These are phyloP conservation scores for Gastrophysa polygoni DNA, from an alignment of 2,888 invertebrate species.

Conservation along the genomic window DNA sequence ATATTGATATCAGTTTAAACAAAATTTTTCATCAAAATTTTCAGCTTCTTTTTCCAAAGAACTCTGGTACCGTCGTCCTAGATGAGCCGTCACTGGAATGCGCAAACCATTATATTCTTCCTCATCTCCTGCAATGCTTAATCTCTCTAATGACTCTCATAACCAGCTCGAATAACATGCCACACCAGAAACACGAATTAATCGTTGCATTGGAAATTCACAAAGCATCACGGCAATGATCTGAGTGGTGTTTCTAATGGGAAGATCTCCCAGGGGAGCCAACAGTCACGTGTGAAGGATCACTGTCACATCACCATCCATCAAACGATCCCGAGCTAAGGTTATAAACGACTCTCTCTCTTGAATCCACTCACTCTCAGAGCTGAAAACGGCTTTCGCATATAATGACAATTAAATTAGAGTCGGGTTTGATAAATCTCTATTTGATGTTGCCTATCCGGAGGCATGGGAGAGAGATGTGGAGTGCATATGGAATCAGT, in stretches of 20 bases:
- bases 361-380: background rate
- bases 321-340: conserved; percentile 38
- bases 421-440: conserved; percentile 28
- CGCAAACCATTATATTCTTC: too few species aligned
- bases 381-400: conserved; percentile 15
- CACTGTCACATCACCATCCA: conserved; percentile 54
- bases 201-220: conserved; percentile 34
- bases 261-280: conserved; percentile 49
- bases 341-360: conserved; percentile 22
- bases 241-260: conserved; percentile 51
- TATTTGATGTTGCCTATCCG: conserved; percentile 15
- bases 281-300: conserved; percentile 55
- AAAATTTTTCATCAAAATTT: too few species aligned
- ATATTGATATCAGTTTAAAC: too few species aligned
- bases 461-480: background rate
- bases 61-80: too few species aligned
- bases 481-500: background rate
- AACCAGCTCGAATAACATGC: background rate
- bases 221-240: conserved; percentile 45
- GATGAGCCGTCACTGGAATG: too few species aligned
- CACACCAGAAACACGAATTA: conserved; percentile 22
- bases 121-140: background rate
- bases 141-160: background rate
- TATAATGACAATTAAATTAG: conserved; percentile 31
- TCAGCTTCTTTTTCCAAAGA: too few species aligned